Conservation (phyloP, 23 tunicate species). For the Aplidium turbinatum region DNA sequence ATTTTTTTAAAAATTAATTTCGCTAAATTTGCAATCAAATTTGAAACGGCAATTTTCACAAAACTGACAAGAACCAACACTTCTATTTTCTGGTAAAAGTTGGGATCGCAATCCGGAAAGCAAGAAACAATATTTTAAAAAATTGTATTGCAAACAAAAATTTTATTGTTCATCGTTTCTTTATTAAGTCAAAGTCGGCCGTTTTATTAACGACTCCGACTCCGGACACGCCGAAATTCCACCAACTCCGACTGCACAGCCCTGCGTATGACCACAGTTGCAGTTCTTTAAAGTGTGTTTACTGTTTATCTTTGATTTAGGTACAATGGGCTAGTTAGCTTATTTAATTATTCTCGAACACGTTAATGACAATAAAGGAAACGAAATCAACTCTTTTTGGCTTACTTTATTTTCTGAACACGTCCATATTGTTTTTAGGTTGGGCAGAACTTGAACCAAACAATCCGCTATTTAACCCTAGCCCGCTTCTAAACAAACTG, state of each 20-base stretch:
- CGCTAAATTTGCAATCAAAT: neutral
- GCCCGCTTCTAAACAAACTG: slow-evolving; percentile 58
- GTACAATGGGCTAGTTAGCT: too few relatives aligned
- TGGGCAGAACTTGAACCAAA: slow-evolving; percentile 85
- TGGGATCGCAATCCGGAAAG: neutral
- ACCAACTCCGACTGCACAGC: too few relatives aligned
- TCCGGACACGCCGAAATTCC: too few relatives aligned
- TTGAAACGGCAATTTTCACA: neutral
- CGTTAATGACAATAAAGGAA: too few relatives aligned
- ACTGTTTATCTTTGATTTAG: too few relatives aligned
- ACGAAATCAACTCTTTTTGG: too few relatives aligned
- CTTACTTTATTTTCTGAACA: too few relatives aligned
- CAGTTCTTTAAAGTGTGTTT: too few relatives aligned
- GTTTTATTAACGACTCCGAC: too few relatives aligned
- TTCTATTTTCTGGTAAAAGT: neutral
- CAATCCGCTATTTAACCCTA: slow-evolving; percentile 89
- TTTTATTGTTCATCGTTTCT: neutral
- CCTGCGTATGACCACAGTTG: too few relatives aligned
- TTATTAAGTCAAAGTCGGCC: neutral
- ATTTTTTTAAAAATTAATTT: neutral
- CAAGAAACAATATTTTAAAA: too few relatives aligned
- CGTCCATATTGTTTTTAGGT: slow-evolving; percentile 33
- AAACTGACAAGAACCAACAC: neutral
- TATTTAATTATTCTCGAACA: too few relatives aligned
- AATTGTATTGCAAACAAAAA: neutral